Conservation (phyloP, 1,140 invertebrate species). For the Pristionchus pacificus region DNA sequence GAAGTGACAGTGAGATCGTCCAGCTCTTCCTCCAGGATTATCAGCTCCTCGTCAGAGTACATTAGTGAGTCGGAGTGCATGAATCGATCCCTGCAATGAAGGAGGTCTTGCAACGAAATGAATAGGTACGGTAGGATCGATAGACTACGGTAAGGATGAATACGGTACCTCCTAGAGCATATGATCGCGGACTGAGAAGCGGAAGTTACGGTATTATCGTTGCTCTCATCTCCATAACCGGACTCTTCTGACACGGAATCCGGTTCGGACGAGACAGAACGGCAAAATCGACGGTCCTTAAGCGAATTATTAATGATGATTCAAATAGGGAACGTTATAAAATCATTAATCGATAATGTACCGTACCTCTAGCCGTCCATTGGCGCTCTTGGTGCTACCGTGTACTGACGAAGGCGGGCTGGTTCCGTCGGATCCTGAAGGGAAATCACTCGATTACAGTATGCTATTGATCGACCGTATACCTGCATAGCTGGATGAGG, state of each 20-base stretch:
- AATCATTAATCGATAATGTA: no score
- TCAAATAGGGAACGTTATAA: neutral
- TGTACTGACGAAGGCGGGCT: constrained; percentile 8
- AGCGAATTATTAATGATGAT: constrained; percentile 12
- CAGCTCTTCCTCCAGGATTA: constrained; percentile 31
- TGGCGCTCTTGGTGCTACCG: neutral
- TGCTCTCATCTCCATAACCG: constrained; percentile 6
- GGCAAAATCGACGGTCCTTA: constrained; percentile 14
- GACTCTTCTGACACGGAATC: constrained; percentile 28
- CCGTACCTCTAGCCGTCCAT: neutral
- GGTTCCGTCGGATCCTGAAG: constrained; percentile 4
- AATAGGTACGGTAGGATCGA: no score
- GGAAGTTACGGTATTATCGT: neutral
- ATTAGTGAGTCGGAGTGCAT: constrained; percentile 17
- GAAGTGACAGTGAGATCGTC: neutral
- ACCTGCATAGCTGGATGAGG: constrained; percentile 14
- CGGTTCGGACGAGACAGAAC: constrained; percentile 11
- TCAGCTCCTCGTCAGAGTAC: constrained; percentile 21
- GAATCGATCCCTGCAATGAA: constrained; percentile 20
- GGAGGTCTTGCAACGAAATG: constrained; percentile 14
- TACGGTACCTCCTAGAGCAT: no score
- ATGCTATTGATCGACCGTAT: constrained; percentile 13
- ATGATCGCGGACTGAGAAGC: no score
- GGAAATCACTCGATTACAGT: no score
- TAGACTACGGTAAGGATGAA: no score